Conservation (phyloP, 2,888 invertebrate genomes). For the Acanthacorydalis orientalis region DNA sequence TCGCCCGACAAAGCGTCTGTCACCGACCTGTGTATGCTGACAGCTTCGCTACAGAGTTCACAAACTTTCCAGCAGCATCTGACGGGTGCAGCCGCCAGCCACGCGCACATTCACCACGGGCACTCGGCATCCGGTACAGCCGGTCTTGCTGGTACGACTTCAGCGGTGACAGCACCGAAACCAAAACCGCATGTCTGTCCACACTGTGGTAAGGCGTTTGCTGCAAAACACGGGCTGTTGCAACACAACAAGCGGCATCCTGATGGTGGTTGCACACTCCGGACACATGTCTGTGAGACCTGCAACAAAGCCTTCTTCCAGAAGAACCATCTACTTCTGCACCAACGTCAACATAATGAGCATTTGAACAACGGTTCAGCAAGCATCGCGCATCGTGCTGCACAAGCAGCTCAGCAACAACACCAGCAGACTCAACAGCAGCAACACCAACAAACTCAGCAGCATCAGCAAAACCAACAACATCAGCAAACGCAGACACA, state of each 20-base stretch:
- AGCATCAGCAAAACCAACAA: constrained; percentile 22
- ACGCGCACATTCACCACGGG: too few species aligned
- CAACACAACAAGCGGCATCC: constrained; percentile 69
- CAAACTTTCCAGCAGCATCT: constrained; percentile 27
- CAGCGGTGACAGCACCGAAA: constrained; percentile 28
- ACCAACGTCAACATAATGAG: constrained; percentile 67
- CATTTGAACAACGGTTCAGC: not conserved
- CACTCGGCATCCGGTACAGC: constrained; percentile 7
- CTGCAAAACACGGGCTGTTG: constrained; percentile 64
- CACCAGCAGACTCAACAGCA: constrained; percentile 20
- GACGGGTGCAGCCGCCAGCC: constrained; percentile 7
- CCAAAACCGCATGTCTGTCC: constrained; percentile 64
- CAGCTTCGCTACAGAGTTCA: constrained; percentile 57
- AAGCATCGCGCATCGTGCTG: constrained; percentile 16
- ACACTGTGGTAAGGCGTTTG: constrained; percentile 67
- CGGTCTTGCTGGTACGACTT: constrained; percentile 8
- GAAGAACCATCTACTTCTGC: constrained; percentile 66
- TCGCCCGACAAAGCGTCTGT: constrained; percentile 66
- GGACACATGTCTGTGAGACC: constrained; percentile 62
- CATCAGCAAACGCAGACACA: constrained; percentile 13
- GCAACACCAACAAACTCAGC: constrained; percentile 18
- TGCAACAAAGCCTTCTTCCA: constrained; percentile 77
- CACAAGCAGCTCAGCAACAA: constrained; percentile 26
- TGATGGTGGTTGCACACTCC: constrained; percentile 61
- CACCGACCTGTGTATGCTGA: constrained; percentile 64